These are phyloP conservation scores for Polylopha cassiicola DNA, from an alignment of 2,888 invertebrate species.

Conservation along the genomic window DNA sequence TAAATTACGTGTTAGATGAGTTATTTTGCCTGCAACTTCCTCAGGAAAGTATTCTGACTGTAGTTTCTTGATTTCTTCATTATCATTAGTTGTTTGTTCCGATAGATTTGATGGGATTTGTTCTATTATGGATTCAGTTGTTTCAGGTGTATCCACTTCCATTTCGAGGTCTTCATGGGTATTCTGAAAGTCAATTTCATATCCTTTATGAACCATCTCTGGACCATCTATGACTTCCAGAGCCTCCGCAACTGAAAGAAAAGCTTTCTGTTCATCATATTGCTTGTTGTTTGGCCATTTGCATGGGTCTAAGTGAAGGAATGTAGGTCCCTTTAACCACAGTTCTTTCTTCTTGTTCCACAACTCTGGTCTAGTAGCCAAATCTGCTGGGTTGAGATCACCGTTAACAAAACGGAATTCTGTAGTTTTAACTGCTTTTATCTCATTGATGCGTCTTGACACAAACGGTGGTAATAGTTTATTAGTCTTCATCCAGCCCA, in stretches of 20 bases:
- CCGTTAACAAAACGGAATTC: neutral
- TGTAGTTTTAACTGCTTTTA: neutral
- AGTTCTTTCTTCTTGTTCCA: neutral
- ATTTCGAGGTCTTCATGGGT: neutral
- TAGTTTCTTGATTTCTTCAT: slow-evolving; percentile 12
- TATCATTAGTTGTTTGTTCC: too few species aligned
- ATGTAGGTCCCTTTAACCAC: neutral
- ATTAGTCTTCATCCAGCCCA: too few species aligned
- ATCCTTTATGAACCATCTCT: neutral
- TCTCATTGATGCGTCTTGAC: too few species aligned
- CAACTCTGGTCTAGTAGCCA: neutral
- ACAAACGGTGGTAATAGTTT: too few species aligned
- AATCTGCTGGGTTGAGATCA: neutral
- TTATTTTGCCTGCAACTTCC: slow-evolving; percentile 17
- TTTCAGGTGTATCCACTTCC: too few species aligned
- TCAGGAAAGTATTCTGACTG: slow-evolving; percentile 15
- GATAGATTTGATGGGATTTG: too few species aligned
- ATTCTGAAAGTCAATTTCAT: neutral
- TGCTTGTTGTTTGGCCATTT: neutral
- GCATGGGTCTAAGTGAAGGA: neutral
- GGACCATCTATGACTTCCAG: neutral
- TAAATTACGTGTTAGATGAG: slow-evolving; percentile 18
- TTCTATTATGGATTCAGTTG: too few species aligned
- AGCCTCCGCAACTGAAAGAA: neutral
- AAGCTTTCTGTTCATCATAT: neutral